Conservation (phyloP, 2,797 vertebrate species). For the Syngnathus acus region DNA sequence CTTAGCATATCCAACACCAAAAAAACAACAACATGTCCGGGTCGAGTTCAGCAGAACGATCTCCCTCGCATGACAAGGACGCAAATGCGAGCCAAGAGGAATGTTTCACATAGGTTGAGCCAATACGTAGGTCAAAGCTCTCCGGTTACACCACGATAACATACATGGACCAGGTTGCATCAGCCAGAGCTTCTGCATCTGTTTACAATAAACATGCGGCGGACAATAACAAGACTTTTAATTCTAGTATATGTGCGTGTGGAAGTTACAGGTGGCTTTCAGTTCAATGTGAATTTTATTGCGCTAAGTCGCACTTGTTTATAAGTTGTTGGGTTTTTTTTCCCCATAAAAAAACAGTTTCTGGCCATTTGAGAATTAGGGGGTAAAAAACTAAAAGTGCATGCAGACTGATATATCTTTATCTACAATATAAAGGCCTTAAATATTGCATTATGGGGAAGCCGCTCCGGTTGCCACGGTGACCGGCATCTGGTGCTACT, state of each 20-base stretch:
- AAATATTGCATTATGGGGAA: background rate
- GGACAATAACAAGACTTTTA: background rate
- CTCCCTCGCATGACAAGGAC: background rate
- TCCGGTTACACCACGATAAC: background rate
- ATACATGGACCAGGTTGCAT: background rate
- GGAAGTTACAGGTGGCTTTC: background rate
- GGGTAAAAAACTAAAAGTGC: no score
- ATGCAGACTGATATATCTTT: background rate
- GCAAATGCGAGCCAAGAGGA: background rate
- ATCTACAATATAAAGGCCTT: background rate
- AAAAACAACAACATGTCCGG: background rate
- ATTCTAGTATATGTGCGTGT: background rate
- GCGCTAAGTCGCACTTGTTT: background rate
- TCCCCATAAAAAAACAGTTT: no score
- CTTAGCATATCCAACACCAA: background rate
- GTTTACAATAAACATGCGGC: background rate
- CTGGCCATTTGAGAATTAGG: no score
- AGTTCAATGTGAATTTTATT: background rate
- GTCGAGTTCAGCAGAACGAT: background rate
- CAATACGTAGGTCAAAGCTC: conserved; percentile 2
- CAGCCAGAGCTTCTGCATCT: background rate
- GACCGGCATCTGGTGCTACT: conserved; percentile 16
- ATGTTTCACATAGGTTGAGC: background rate
- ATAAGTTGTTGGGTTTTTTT: no score
- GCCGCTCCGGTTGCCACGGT: conserved; percentile 3